phyloP scores from a whole-genome alignment of 1,140 invertebrate genomes.

The Papilio polytes region DNA sequence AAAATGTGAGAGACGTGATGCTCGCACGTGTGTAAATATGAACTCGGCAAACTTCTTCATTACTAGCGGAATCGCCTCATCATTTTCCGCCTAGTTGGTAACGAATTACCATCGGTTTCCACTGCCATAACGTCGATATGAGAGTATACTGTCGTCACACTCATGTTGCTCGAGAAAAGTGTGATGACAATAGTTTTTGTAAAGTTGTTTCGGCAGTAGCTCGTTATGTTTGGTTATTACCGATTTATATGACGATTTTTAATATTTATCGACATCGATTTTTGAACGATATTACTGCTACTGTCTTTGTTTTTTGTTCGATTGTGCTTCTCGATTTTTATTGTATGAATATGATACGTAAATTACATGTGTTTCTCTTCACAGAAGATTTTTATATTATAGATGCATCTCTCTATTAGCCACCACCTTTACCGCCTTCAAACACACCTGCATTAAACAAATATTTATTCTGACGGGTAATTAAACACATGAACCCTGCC shows the following conservation, averaged over 20 bases:
- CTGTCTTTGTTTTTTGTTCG: not conserved
- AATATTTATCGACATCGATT: slow-evolving; percentile 5
- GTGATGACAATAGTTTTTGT: not conserved
- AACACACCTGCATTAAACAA: slow-evolving; percentile 5
- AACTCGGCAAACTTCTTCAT: slow-evolving; percentile 43
- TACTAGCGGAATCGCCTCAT: slow-evolving; percentile 44
- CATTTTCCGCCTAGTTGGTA: slow-evolving; percentile 52
- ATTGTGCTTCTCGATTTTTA: not conserved
- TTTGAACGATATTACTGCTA: not conserved
- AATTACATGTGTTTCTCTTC: too few species aligned
- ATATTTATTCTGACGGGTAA: not conserved
- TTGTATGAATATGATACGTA: not conserved
- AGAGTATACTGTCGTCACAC: not conserved
- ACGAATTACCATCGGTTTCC: not conserved
- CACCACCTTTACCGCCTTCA: not conserved
- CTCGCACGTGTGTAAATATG: slow-evolving; percentile 51
- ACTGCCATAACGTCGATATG: not conserved
- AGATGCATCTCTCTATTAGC: not conserved
- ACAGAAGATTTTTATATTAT: not conserved
- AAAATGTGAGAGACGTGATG: slow-evolving; percentile 50
- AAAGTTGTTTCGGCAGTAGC: not conserved
- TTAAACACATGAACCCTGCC: not conserved
- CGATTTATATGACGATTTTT: not conserved
- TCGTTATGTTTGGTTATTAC: not conserved
- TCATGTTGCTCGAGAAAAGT: not conserved